A percentile compares a stretch with the other conserved stretches of the same genome.
Conservation (phyloP, 2,888 invertebrate species). For the Diadromus collaris region DNA sequence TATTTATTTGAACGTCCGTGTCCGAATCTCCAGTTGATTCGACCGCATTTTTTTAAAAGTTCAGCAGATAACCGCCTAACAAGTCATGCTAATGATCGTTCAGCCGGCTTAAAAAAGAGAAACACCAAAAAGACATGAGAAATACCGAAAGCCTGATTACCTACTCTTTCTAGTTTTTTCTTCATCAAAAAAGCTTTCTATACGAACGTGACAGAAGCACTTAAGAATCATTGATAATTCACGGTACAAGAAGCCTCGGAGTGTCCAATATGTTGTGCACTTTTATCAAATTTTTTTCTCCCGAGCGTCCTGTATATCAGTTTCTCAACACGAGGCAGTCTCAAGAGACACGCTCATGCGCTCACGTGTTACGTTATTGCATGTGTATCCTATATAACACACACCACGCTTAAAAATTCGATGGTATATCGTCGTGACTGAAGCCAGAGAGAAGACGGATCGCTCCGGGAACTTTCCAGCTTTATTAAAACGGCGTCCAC, state of each 20-base stretch:
- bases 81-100: neutral
- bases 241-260: conserved; percentile 1
- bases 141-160: too few relatives aligned
- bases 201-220: neutral
- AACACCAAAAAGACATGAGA: neutral
- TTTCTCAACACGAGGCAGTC: conserved; percentile 41
- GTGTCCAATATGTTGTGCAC: conserved; percentile 16
- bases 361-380: conserved; percentile 54
- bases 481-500: conserved; percentile 71
- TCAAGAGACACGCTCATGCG: conserved; percentile 51
- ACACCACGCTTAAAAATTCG: conserved; percentile 46
- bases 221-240: conserved; percentile 23
- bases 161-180: neutral
- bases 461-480: conserved; percentile 63
- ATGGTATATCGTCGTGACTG: conserved; percentile 61
- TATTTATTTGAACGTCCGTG: too few relatives aligned
- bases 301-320: conserved; percentile 46
- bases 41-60: too few relatives aligned
- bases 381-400: conserved; percentile 12
- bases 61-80: neutral
- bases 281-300: conserved; percentile 48
- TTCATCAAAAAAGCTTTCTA: neutral
- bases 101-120: too few relatives aligned
- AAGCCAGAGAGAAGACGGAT: conserved; percentile 66
- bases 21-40: too few relatives aligned